Conservation (phyloP, 2,113 vertebrate genomes). For the Penelope pileata region DNA sequence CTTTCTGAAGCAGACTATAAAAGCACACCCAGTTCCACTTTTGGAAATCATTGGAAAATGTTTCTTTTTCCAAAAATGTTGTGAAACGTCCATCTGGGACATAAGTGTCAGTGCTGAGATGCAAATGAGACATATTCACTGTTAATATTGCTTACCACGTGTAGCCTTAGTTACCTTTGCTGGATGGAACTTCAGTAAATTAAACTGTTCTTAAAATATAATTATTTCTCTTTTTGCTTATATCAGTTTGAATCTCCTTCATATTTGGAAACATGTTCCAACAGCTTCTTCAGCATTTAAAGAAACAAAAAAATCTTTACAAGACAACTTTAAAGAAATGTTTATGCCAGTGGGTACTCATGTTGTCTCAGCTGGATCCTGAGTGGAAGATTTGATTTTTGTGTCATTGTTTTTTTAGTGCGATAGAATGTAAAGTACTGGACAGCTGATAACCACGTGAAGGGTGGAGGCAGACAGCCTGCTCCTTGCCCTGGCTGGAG, state of each 20-base stretch:
- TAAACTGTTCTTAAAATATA: neutral
- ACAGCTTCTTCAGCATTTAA: neutral
- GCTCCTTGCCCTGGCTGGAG: neutral
- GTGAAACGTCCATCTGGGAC: slow-evolving; percentile 22
- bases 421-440: neutral
- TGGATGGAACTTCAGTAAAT: neutral
- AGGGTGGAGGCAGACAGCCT: neutral
- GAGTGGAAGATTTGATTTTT: neutral
- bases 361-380: neutral
- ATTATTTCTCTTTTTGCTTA: neutral
- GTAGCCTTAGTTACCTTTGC: slow-evolving; percentile 1
- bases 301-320: neutral
- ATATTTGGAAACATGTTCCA: neutral
- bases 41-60: slow-evolving; percentile 5
- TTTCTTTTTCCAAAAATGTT: slow-evolving; percentile 7
- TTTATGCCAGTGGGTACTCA: neutral
- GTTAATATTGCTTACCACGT: neutral
- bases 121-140: neutral
- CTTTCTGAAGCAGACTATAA: neutral
- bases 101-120: neutral
- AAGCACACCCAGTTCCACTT: neutral
- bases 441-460: neutral
- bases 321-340: neutral
- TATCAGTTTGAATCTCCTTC: neutral
- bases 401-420: neutral